Conservation (phyloP, 2,888 invertebrate species). For the Uloborus plumipes region DNA sequence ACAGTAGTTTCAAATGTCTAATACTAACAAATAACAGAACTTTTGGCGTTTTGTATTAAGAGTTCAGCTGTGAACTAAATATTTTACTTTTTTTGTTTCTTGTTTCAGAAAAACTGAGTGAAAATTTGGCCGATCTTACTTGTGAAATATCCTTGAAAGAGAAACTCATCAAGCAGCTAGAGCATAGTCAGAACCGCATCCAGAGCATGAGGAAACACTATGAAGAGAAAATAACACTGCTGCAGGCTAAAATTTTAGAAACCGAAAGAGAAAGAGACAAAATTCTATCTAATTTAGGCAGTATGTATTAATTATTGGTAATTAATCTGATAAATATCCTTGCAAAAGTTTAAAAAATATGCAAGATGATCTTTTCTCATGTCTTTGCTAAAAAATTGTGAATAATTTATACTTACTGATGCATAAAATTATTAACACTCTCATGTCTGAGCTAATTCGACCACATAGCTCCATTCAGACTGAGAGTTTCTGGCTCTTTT, state of each 20-base stretch:
- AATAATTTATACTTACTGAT: no score
- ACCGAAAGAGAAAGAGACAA: slow-evolving; percentile 93
- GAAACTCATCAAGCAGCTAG: slow-evolving; percentile 92
- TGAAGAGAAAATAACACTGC: slow-evolving; percentile 88
- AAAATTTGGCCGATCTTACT: slow-evolving; percentile 89
- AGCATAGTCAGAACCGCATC: slow-evolving; percentile 87
- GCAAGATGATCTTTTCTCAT: no score
- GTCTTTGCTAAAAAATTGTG: no score
- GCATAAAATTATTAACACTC: no score
- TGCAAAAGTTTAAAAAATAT: neutral
- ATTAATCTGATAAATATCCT: neutral
- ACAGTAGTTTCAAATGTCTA: no score
- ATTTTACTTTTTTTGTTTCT: no score
- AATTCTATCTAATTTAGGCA: slow-evolving; percentile 76
- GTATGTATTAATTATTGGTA: slow-evolving; percentile 25
- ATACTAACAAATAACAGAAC: no score
- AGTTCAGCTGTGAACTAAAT: no score
- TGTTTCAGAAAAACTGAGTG: slow-evolving; percentile 74
- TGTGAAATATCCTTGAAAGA: slow-evolving; percentile 96
- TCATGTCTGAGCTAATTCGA: no score
- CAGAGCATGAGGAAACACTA: slow-evolving; percentile 90
- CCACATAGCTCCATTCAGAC: no score
- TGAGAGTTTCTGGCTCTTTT: no score
- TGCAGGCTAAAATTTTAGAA: slow-evolving; percentile 86
- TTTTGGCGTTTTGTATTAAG: no score